Evolutionary conservation across 1,140 invertebrate species (phyloP), one percentile per base, ranked within the genome.

Genomic region (Drosophila carrolli): DNA sequence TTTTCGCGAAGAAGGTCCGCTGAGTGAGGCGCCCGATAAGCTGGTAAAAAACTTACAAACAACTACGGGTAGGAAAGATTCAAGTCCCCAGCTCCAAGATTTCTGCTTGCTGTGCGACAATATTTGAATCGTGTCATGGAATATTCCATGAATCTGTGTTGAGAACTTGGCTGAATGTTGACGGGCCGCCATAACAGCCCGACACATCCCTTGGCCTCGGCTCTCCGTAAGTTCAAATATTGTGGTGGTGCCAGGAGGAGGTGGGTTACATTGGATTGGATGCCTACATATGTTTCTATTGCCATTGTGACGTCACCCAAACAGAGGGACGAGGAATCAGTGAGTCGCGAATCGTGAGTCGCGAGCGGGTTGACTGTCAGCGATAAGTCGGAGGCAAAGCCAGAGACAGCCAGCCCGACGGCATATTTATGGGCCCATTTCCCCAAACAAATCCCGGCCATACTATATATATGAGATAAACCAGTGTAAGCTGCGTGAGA

Each of bases 41-140:
- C 50, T 58, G 66, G 37, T 59, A 65, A 65, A 59, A 72, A 78
- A 78, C 75, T 73, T 73, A 59, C 35, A 78, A 47, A 78, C 53
- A 57, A 71, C 67, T 71, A 71, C 27, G 53, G 57, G 41, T 43
- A 44, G 54, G 50, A 55, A 44, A 47, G 58, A 40, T 16, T 56
- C 48, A 16, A 68, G 67, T 9, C 67, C 62, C 63, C 46, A 41
- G 50, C 47, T 84, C 29, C 44, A 62, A 51, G 67, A 50, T 53
- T 73, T 61, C 55, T 80, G 79, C 84, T 88, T 86, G 67, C 63
- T 53, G 63, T 79, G 75, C 60, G 72, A 86, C 72, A 86, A 86
- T 86, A 86, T 86, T 86, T 86, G 79, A 84, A 88, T 73, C 84
- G 84, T 88, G 83, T 89, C 83, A 83, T 78, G 83, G 83, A 88